Conservation (phyloP, 2,113 vertebrate species). For the Rana temporaria region DNA sequence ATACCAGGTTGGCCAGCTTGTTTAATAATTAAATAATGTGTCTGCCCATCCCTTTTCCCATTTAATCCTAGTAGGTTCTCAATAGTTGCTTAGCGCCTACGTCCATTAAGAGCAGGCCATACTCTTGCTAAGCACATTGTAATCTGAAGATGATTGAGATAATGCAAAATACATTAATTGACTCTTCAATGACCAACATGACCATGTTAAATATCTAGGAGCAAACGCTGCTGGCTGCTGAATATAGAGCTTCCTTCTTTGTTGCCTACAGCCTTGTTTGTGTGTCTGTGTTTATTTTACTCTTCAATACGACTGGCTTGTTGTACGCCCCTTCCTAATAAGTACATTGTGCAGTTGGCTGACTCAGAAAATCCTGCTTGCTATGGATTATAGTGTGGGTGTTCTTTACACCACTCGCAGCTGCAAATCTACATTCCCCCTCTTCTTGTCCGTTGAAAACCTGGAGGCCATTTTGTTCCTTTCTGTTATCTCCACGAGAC, state of each 20-base stretch:
- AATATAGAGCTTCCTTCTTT: background rate
- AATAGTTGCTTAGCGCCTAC: constrained; percentile 26
- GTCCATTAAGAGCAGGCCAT: constrained; percentile 18
- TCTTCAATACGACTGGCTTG: constrained; percentile 13
- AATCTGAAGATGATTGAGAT: constrained; percentile 18
- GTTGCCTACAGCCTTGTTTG: background rate
- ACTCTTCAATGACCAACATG: background rate
- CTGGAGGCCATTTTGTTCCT: constrained; percentile 55
- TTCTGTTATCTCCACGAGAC: background rate
- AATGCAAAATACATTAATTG: constrained; percentile 7
- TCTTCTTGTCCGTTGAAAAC: background rate
- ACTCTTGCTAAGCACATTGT: constrained; percentile 3
- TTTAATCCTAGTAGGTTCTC: constrained; percentile 15
- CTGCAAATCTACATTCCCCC: constrained; percentile 43
- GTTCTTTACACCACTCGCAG: constrained; percentile 14
- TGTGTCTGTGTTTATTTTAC: constrained; percentile 5
- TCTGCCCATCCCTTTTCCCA: background rate
- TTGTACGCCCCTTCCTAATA: background rate
- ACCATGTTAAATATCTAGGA: background rate
- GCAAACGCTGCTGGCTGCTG: background rate
- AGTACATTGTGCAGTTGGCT: constrained; percentile 12
- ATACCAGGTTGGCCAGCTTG: background rate
- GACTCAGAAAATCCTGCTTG: constrained; percentile 31
- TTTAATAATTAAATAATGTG: constrained; percentile 24
- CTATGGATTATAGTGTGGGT: constrained; percentile 40